A percentile compares a stretch with the other conserved stretches of the same genome.
Evolutionary conservation across 2,888 invertebrate species (phyloP).

Genomic region (Aricia artaxerxes): DNA sequence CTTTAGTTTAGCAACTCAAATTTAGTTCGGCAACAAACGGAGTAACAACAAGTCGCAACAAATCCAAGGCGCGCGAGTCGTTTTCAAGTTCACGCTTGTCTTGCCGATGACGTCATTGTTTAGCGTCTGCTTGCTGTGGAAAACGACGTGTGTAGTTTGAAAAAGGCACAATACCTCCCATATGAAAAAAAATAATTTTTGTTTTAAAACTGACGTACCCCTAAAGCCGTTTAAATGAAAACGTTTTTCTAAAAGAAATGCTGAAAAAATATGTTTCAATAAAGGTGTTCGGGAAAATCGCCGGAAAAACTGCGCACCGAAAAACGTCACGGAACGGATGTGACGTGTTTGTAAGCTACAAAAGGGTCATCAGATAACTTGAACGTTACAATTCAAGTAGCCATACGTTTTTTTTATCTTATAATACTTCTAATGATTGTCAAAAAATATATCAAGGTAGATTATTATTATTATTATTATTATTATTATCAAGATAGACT

Average conservation of each 20-base stretch:
- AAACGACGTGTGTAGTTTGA: neutral
- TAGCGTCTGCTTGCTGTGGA: neutral
- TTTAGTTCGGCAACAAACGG: conserved; percentile 78
- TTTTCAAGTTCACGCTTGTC: conserved; percentile 68
- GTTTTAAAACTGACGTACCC: too few species aligned
- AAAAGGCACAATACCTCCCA: neutral
- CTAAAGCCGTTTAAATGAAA: too few species aligned
- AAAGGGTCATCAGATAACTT: neutral
- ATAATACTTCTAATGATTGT: too few species aligned
- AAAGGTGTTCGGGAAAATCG: neutral
- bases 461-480: too few species aligned
- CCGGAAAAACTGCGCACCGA: neutral
- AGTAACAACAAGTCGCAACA: conserved; percentile 74
- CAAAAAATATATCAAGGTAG: too few species aligned
- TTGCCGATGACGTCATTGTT: conserved; percentile 41
- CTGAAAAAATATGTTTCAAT: neutral
- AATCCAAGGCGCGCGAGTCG: conserved; percentile 78
- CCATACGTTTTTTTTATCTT: too few species aligned
- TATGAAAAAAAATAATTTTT: neutral
- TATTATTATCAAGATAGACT: too few species aligned
- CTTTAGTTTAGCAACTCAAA: conserved; percentile 80
- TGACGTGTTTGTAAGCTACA: neutral
- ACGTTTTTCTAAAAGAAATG: neutral
- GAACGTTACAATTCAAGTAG: neutral
- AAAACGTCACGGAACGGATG: neutral